Evolutionary conservation across 2,113 vertebrate species (phyloP).

Genomic region (Bujurquina vittata): DNA sequence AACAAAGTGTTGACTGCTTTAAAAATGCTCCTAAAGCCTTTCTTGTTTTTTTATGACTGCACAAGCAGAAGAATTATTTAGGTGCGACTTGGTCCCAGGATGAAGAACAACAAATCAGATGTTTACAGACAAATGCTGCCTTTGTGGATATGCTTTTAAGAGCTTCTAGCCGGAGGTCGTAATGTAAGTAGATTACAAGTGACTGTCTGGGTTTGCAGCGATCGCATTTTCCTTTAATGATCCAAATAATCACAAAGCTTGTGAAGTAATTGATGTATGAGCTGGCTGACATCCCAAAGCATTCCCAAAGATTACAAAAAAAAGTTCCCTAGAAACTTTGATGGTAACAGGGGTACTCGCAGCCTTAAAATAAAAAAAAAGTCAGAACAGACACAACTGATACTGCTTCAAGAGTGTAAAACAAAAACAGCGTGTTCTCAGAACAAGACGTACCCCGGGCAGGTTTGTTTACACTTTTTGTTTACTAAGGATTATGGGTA

Average conservation of each 20-base stretch:
- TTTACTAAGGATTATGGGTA: constrained; percentile 58
- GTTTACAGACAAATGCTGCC: neutral
- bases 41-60: no score
- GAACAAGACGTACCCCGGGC: neutral
- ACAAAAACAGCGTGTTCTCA: neutral
- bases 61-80: neutral
- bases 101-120: constrained; percentile 3
- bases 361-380: neutral
- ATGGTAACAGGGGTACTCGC: neutral
- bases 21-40: neutral
- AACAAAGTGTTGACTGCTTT: neutral
- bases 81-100: neutral
- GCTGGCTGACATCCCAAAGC: neutral
- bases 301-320: neutral
- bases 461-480: constrained; percentile 37
- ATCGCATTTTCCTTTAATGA: neutral
- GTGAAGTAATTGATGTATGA: neutral
- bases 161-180: neutral
- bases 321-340: neutral
- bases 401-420: constrained; percentile 1
- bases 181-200: neutral
- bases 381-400: neutral
- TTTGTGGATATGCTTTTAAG: neutral
- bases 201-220: neutral
- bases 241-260: neutral